Evolutionary conservation across 2,888 invertebrate species (phyloP).

Genomic region (Sepioteuthis lessoniana): DNA sequence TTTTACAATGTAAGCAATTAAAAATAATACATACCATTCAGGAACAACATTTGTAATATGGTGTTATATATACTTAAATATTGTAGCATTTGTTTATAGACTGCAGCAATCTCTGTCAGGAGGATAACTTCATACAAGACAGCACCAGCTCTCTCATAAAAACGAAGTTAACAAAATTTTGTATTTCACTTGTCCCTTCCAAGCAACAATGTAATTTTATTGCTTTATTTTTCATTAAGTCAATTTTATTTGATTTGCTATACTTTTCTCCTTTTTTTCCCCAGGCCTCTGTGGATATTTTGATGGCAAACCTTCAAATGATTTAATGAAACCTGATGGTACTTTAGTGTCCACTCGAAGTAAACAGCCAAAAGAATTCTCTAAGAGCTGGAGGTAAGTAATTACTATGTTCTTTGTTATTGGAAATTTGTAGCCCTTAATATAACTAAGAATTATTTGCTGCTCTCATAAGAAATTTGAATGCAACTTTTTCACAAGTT

Average conservation of each 20-base stretch:
- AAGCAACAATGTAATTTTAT: background rate
- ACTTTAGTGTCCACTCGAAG: conserved; percentile 50
- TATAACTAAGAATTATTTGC: too few species aligned
- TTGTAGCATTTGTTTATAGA: too few species aligned
- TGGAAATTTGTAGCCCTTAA: background rate
- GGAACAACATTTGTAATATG: too few species aligned
- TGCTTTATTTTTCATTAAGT: background rate
- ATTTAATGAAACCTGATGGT: conserved; percentile 57
- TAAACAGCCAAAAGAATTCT: conserved; percentile 56
- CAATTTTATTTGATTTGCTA: background rate
- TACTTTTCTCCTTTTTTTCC: conserved; percentile 1
- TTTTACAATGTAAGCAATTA: too few species aligned
- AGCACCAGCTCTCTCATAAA: too few species aligned
- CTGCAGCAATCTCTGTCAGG: too few species aligned
- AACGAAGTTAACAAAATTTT: too few species aligned
- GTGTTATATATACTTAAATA: too few species aligned
- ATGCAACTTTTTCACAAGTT: too few species aligned
- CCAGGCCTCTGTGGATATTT: conserved; percentile 67
- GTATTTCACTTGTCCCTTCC: background rate
- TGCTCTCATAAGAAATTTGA: too few species aligned
- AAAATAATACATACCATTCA: too few species aligned
- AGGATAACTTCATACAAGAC: too few species aligned
- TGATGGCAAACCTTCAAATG: conserved; percentile 61
- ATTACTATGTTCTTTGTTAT: background rate
- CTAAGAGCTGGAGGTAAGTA: conserved; percentile 60